Conservation (phyloP, 23 tunicate genomes). For the Styela clava region DNA sequence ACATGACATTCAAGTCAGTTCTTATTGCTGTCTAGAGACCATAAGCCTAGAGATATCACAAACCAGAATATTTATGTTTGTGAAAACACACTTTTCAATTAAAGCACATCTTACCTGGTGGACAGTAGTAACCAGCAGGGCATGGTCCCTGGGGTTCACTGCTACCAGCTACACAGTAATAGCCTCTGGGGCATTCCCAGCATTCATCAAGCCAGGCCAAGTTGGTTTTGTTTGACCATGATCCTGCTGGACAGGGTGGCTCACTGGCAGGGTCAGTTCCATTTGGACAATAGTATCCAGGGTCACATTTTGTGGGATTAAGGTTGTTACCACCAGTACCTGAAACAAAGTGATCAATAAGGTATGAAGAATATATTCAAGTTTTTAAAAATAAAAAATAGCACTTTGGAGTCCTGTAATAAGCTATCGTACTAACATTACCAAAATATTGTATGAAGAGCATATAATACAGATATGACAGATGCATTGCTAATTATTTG, state of each 20-base stretch:
- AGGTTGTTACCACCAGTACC: constrained; percentile 81
- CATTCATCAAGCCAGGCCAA: constrained; percentile 77
- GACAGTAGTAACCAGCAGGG: constrained; percentile 96
- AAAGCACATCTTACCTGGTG: constrained; percentile 91
- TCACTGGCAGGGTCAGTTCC: constrained; percentile 62
- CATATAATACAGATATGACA: background rate
- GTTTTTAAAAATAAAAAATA: background rate
- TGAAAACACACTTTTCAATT: no score
- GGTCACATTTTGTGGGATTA: constrained; percentile 52
- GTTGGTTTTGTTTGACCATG: constrained; percentile 86
- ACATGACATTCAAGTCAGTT: no score
- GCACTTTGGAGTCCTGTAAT: background rate
- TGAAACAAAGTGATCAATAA: constrained; percentile 14
- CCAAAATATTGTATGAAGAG: background rate
- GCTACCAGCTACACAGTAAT: constrained; percentile 52
- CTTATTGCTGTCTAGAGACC: no score
- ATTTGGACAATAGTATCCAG: constrained; percentile 85
- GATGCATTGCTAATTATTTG: no score
- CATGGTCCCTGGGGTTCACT: constrained; percentile 62
- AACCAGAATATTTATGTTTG: no score
- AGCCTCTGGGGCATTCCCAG: constrained; percentile 92
- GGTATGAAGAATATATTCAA: constrained; percentile 3
- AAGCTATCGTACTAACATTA: background rate
- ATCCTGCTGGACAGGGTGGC: constrained; percentile 89
- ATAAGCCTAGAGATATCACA: no score